Percentiles rank a stretch among this genome's conserved stretches.
Evolutionary conservation across 2,888 invertebrate genomes (phyloP).

Genomic region (Dorcus parallelipipedus): DNA sequence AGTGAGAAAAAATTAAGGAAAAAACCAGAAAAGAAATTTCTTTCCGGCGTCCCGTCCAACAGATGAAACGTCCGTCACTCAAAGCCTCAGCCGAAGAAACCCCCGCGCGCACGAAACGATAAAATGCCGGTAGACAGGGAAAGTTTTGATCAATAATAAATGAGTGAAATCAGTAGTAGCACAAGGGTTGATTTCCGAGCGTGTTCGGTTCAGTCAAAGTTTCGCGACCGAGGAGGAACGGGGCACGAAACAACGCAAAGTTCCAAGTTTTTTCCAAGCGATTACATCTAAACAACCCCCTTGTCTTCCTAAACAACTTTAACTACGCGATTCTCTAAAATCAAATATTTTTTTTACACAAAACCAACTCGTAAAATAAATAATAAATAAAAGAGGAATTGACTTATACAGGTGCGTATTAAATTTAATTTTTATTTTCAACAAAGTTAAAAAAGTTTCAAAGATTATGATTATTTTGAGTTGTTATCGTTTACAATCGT

Average conservation of each 20-base stretch:
- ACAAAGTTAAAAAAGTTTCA: no score
- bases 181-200: slow-evolving; percentile 31
- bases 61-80: neutral
- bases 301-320: slow-evolving; percentile 3
- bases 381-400: no score
- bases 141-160: slow-evolving; percentile 49
- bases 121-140: slow-evolving; percentile 34
- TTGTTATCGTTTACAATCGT: no score
- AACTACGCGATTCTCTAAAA: neutral
- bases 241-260: slow-evolving; percentile 10
- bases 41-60: neutral
- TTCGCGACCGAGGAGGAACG: slow-evolving; percentile 34
- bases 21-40: neutral
- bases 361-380: no score
- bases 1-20: neutral
- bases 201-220: slow-evolving; percentile 43
- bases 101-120: slow-evolving; percentile 2
- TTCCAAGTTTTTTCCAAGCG: slow-evolving; percentile 6
- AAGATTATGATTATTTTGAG: no score
- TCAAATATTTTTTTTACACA: no score
- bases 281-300: neutral
- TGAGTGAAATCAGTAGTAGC: slow-evolving; percentile 37
- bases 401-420: no score
- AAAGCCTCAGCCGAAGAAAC: neutral
- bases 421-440: no score